phyloP scores from a whole-genome alignment of 1,140 invertebrate genomes.

The Meteorus sp. region DNA sequence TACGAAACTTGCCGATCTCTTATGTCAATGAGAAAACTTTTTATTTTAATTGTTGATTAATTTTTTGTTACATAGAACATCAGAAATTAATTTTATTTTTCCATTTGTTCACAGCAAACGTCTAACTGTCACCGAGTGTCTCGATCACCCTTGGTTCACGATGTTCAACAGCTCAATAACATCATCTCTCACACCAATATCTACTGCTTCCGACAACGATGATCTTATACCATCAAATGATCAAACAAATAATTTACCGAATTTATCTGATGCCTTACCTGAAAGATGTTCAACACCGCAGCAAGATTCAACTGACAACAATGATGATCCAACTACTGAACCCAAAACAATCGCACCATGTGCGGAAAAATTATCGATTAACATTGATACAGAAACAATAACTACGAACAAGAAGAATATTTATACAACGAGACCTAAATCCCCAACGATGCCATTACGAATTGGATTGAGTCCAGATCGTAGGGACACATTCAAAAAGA shows the following conservation, averaged over 20 bases:
- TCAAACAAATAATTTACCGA: no score
- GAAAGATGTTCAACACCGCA: constrained; percentile 25
- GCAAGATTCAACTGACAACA: constrained; percentile 7
- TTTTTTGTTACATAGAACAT: not conserved
- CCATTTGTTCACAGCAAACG: constrained; percentile 58
- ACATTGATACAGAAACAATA: not conserved
- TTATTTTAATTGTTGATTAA: no score
- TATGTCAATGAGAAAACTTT: no score
- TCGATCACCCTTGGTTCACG: constrained; percentile 66
- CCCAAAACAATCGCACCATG: constrained; percentile 18
- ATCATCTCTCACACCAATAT: constrained; percentile 25
- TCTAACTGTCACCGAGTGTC: constrained; percentile 65
- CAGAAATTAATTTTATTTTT: constrained; percentile 9
- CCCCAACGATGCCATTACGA: constrained; percentile 30
- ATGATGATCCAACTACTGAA: constrained; percentile 13
- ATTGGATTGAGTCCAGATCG: constrained; percentile 55
- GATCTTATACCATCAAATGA: constrained; percentile 1
- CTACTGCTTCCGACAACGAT: no score
- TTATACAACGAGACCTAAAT: constrained; percentile 30
- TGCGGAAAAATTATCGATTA: not conserved
- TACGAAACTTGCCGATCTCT: no score
- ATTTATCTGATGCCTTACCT: not conserved
- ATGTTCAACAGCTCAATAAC: constrained; percentile 41
- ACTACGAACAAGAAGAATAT: constrained; percentile 37
- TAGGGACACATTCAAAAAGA: constrained; percentile 56